These are phyloP conservation scores for Lanistes nyassanus DNA, from an alignment of 1,140 invertebrate species.

Conservation along the genomic window DNA sequence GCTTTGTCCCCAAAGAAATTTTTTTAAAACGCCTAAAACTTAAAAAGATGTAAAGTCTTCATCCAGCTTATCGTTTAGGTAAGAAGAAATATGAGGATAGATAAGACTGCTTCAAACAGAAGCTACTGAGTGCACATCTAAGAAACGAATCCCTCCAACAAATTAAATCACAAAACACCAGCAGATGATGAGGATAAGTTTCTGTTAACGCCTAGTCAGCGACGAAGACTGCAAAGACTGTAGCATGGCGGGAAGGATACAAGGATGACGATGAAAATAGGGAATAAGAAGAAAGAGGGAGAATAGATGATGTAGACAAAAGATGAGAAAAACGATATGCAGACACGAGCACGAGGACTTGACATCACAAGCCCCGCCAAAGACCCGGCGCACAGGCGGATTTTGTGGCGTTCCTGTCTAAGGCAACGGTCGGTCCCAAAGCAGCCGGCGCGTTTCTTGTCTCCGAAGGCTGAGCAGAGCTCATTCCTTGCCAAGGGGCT, in stretches of 20 bases:
- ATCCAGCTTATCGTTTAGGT: not conserved
- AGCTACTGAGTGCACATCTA: too few species aligned
- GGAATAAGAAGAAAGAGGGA: not conserved
- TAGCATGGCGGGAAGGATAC: not conserved
- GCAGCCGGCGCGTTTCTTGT: too few species aligned
- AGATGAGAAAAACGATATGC: not conserved
- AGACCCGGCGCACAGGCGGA: not conserved
- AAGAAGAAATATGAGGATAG: not conserved
- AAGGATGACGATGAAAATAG: not conserved
- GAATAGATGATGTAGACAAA: not conserved
- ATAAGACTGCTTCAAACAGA: slow-evolving; percentile 2
- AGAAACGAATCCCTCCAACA: too few species aligned
- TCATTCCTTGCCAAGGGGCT: too few species aligned
- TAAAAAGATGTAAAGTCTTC: too few species aligned
- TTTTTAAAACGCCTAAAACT: too few species aligned
- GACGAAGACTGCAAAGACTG: not conserved
- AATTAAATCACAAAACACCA: not conserved
- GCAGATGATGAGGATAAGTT: not conserved
- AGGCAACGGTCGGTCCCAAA: too few species aligned
- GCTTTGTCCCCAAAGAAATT: too few species aligned
- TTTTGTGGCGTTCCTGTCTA: too few species aligned
- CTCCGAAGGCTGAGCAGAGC: too few species aligned
- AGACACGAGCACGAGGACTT: too few species aligned
- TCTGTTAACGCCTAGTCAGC: not conserved
- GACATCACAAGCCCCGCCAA: not conserved